Percentiles rank a stretch among this genome's conserved stretches.
phyloP scores from a whole-genome alignment of 2,888 invertebrate species.

The Eristalis intricaria region DNA sequence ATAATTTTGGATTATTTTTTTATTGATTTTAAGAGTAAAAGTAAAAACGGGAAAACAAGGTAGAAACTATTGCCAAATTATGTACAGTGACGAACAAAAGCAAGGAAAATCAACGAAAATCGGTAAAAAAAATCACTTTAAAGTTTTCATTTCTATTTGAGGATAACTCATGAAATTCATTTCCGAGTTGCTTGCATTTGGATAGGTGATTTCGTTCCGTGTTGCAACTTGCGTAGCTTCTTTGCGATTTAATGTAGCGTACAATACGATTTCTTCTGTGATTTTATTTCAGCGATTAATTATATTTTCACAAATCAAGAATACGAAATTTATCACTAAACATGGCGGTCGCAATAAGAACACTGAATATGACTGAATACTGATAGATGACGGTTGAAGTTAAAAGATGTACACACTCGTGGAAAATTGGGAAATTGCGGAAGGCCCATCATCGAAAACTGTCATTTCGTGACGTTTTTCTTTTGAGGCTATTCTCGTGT shows the following conservation, averaged over 20 bases:
- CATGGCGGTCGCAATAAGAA: constrained; percentile 42
- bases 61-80: constrained; percentile 19
- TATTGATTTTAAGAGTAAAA: constrained; percentile 10
- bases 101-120: constrained; percentile 33
- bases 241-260: neutral
- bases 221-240: neutral
- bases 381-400: constrained; percentile 21
- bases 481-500: neutral
- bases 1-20: constrained; percentile 11
- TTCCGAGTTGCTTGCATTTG: neutral
- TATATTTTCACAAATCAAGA: neutral
- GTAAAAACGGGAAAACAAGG: constrained; percentile 8
- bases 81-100: constrained; percentile 31
- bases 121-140: constrained; percentile 6
- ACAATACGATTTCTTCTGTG: neutral
- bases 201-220: neutral
- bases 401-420: constrained; percentile 1
- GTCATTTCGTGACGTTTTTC: constrained; percentile 28
- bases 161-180: constrained; percentile 12
- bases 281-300: neutral
- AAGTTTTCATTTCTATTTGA: constrained; percentile 9
- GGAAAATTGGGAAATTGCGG: constrained; percentile 33
- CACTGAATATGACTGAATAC: constrained; percentile 31
- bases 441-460: neutral
- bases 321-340: constrained; percentile 15